Conservation (phyloP, 2,888 invertebrate genomes). For the Prosopocoilus inquinatus region DNA sequence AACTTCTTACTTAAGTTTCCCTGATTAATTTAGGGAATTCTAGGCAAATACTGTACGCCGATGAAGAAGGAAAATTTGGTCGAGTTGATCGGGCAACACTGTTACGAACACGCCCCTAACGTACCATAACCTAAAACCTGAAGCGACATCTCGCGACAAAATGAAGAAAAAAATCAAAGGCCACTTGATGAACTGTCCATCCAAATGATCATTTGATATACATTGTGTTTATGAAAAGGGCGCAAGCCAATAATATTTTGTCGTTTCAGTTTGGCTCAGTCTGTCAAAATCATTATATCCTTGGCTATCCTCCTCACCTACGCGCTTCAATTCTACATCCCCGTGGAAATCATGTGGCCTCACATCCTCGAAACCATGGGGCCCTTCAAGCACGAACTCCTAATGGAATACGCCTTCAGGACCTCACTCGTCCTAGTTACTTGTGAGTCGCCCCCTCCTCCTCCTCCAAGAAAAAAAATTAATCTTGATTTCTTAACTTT, state of each 20-base stretch:
- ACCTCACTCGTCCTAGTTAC: constrained; percentile 73
- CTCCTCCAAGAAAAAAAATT: constrained; percentile 1
- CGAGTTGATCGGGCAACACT: too few species aligned
- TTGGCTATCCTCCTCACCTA: constrained; percentile 86
- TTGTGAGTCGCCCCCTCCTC: constrained; percentile 66
- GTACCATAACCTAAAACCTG: too few species aligned
- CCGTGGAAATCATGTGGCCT: constrained; percentile 88
- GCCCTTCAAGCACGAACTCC: constrained; percentile 57
- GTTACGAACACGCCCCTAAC: too few species aligned
- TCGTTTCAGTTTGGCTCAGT: constrained; percentile 69
- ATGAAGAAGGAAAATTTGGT: too few species aligned
- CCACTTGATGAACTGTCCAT: too few species aligned
- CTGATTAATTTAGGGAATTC: too few species aligned
- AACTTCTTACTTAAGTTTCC: too few species aligned
- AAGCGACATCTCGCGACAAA: too few species aligned
- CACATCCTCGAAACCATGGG: constrained; percentile 56
- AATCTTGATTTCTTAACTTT: constrained; percentile 22
- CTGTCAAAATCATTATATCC: constrained; percentile 81
- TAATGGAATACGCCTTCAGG: constrained; percentile 70
- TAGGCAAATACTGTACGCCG: too few species aligned
- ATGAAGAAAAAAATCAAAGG: too few species aligned
- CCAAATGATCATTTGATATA: too few species aligned
- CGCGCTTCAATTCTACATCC: constrained; percentile 93
- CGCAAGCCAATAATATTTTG: too few species aligned
- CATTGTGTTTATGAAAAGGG: background rate